These are phyloP conservation scores for Actinia tenebrosa DNA, from an alignment of 64 coral and sea anemone species.

Conservation along the genomic window DNA sequence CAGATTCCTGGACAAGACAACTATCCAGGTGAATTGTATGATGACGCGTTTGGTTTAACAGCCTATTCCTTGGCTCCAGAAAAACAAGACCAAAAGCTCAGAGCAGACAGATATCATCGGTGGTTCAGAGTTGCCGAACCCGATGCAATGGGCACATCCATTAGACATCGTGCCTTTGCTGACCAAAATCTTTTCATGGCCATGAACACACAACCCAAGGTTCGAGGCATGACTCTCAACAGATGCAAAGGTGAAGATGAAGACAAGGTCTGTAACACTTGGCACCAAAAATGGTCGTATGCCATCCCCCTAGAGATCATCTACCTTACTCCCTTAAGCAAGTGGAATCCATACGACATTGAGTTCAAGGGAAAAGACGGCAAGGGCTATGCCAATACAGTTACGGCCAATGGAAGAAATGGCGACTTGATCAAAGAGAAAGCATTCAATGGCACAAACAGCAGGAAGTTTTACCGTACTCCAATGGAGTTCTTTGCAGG, in stretches of 20 bases:
- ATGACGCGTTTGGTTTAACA: conserved; percentile 45
- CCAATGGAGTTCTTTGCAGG: conserved; percentile 77
- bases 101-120: conserved; percentile 62
- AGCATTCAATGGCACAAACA: conserved; percentile 78
- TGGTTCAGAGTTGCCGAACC: conserved; percentile 41
- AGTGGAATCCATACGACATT: conserved; percentile 66
- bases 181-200: conserved; percentile 71
- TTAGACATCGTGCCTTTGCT: conserved; percentile 53
- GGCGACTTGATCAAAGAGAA: conserved; percentile 53
- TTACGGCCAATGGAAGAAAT: conserved; percentile 44
- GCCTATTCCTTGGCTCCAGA: conserved; percentile 49
- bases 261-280: background rate
- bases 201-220: conserved; percentile 64
- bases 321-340: conserved; percentile 55
- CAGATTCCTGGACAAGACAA: conserved; percentile 74
- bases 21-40: conserved; percentile 36
- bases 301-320: conserved; percentile 78
- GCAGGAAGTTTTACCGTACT: conserved; percentile 64
- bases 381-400: conserved; percentile 37
- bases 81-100: conserved; percentile 27
- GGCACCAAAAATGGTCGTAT: conserved; percentile 48
- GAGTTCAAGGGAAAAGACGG: conserved; percentile 51
- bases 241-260: conserved; percentile 29
- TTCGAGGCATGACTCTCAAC: conserved; percentile 43
- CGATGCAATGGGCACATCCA: conserved; percentile 53